These are phyloP conservation scores for Saccostrea glomerata DNA, from an alignment of 1,140 invertebrate genomes.

Conservation along the genomic window DNA sequence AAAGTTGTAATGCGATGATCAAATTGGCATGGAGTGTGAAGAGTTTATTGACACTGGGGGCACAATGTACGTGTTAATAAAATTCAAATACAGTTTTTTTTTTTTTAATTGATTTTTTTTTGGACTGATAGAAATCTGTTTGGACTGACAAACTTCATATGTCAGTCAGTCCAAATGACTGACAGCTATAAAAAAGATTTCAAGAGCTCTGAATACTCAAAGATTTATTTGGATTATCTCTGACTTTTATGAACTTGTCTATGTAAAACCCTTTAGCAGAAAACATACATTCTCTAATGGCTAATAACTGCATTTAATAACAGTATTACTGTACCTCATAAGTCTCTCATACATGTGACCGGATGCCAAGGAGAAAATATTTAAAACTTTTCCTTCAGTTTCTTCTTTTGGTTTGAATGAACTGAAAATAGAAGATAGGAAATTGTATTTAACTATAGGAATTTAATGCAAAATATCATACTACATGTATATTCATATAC, in stretches of 20 bases:
- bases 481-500: too few species aligned
- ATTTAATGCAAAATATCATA: background rate
- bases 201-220: too few species aligned
- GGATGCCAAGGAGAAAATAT: conserved; percentile 99
- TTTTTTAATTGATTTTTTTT: too few species aligned
- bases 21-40: too few species aligned
- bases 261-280: background rate
- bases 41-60: too few species aligned
- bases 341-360: conserved; percentile 99
- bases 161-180: too few species aligned
- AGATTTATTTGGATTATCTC: background rate
- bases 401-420: conserved; percentile 85
- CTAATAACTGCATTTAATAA: background rate
- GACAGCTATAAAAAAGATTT: too few species aligned
- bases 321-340: conserved; percentile 80
- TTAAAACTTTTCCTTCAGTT: conserved; percentile 91
- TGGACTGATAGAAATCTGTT: too few species aligned
- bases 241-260: background rate
- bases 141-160: too few species aligned
- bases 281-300: background rate
- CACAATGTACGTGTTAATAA: too few species aligned
- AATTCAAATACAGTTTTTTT: too few species aligned
- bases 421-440: conserved; percentile 65
- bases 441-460: background rate
- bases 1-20: too few species aligned